Conservation (phyloP, 2,888 invertebrate genomes). For the Vanessa cardui region DNA sequence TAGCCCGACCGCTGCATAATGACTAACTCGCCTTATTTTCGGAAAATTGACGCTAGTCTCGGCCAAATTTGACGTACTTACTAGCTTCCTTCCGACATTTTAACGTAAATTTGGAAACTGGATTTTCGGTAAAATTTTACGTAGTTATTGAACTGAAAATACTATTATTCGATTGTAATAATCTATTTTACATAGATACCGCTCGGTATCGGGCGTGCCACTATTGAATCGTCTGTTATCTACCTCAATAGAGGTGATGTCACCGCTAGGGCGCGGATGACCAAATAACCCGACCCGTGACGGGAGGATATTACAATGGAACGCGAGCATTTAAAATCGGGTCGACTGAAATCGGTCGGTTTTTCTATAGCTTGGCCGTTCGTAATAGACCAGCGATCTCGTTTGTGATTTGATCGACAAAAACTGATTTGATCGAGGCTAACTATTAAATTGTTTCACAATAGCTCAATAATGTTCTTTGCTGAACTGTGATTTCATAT, state of each 20-base stretch:
- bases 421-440: conserved; percentile 29
- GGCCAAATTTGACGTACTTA: conserved; percentile 38
- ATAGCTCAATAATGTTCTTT: conserved; percentile 14
- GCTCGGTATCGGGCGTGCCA: conserved; percentile 66
- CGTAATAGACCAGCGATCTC: conserved; percentile 11
- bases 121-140: conserved; percentile 10
- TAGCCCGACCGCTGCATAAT: conserved; percentile 46
- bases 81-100: conserved; percentile 34
- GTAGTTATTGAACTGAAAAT: not conserved
- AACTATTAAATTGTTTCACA: conserved; percentile 17
- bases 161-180: conserved; percentile 34
- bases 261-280: conserved; percentile 65
- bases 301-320: conserved; percentile 14
- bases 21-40: conserved; percentile 48
- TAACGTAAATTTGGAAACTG: conserved; percentile 16
- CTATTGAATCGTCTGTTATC: conserved; percentile 70
- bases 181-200: conserved; percentile 35
- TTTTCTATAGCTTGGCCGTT: conserved; percentile 23
- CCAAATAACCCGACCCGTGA: conserved; percentile 57
- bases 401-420: conserved; percentile 24
- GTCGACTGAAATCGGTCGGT: conserved; percentile 38
- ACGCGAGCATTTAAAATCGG: conserved; percentile 13
- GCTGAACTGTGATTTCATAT: not conserved
- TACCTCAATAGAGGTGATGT: conserved; percentile 71
- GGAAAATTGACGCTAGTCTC: conserved; percentile 42